Evolutionary conservation across 2,113 vertebrate genomes (phyloP), one percentile per base, ranked within the genome.

Genomic region (Myiozetetes cayanensis): DNA sequence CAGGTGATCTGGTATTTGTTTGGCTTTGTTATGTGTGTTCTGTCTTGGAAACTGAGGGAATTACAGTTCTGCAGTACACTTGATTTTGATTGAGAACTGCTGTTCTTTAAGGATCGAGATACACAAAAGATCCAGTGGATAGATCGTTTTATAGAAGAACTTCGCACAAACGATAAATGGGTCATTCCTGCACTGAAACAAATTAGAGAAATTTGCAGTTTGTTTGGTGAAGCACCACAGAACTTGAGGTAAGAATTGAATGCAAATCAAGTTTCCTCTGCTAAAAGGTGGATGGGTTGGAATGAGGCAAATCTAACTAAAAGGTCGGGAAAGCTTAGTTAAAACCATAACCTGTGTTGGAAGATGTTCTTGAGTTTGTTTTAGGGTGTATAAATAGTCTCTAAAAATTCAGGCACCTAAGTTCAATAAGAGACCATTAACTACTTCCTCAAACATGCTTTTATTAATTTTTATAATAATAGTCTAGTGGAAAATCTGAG

Each of bases 41-140:
- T 73, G 0, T 43, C 33, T 63, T 68, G 30, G 52, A 80, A 74
- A 47, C 10, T 24, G 53, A 18, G 33, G 16, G 27, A 63, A 24
- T 39, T 20, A 10, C 20, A 43, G 43, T 68, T 79, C 33, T 85
- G 53, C 66, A 59, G 0, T 77, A 7, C 71, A 30, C 61, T 92
- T 94, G 90, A 88, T 59, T 89, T 87, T 96, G 77, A 95, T 47
- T 73, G 12, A 86, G 41, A 93, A 82, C n/a, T 23, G 35, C 88
- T 97, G 33, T 92, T 95, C 74, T 97, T 97, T 87, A 97, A 99
- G 99, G 99, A 99, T 97, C 98, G 99, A 96, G 99, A 99, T 95
- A 99, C 99, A 8, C 99, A 99, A 79, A 99, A 99, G 98, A 99
- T 99, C 94, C 99, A 99, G 87, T 99, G 99, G 99, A 99, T 99